A percentile compares a stretch with the other conserved stretches of the same genome.
Conservation (phyloP, 2,797 vertebrate species). For the Enoplosus armatus region DNA sequence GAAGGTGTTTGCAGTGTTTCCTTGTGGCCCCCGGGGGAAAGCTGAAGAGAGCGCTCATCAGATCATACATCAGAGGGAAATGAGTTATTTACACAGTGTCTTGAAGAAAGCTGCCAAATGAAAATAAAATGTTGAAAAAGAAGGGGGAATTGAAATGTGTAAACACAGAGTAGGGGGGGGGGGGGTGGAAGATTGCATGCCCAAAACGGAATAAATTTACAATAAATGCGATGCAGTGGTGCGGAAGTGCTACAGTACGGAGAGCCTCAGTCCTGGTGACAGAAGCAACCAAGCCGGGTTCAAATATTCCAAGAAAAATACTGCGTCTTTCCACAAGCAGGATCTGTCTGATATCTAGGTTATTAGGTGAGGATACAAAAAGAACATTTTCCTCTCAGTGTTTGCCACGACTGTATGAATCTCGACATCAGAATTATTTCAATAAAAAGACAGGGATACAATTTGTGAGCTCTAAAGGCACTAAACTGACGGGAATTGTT, state of each 20-base stretch:
- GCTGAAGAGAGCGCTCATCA: slow-evolving; percentile 49
- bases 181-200: background rate
- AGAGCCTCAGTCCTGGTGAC: background rate
- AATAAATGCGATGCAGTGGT: background rate
- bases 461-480: background rate
- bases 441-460: background rate
- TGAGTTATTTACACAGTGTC: slow-evolving; percentile 53
- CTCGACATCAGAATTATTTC: background rate
- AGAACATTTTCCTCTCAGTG: background rate
- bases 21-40: slow-evolving; percentile 28
- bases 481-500: background rate
- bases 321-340: background rate
- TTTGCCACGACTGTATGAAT: background rate
- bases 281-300: background rate
- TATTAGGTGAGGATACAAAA: background rate
- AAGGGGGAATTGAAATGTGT: slow-evolving; percentile 25
- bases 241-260: background rate
- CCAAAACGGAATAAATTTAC: slow-evolving; percentile 3
- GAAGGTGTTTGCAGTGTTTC: slow-evolving; percentile 43
- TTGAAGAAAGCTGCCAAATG: slow-evolving; percentile 49
- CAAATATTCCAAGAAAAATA: background rate
- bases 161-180: background rate
- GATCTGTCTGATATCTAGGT: background rate
- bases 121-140: slow-evolving; percentile 50
- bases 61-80: slow-evolving; percentile 63